Conservation (phyloP, 2,797 vertebrate genomes). For the Eulemur coronatus region DNA sequence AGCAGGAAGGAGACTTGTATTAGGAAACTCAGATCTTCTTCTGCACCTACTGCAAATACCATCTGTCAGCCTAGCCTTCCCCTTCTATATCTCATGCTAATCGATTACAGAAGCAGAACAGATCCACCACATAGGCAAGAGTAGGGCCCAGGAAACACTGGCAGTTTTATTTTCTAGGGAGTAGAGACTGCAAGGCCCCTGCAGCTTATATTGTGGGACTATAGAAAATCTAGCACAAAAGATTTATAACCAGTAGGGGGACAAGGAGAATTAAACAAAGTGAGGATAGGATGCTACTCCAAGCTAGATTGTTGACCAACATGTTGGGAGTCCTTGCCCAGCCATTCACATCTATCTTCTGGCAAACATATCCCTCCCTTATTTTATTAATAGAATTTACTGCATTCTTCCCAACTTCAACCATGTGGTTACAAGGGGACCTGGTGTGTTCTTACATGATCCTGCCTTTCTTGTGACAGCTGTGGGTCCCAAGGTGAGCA, state of each 20-base stretch:
- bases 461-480: background rate
- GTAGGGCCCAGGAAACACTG: background rate
- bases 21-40: background rate
- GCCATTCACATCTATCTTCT: background rate
- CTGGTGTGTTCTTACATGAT: background rate
- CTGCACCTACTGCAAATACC: background rate
- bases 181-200: background rate
- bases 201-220: background rate
- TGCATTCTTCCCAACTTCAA: background rate
- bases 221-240: background rate
- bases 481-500: background rate
- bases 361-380: background rate
- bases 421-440: background rate
- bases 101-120: slow-evolving; percentile 1
- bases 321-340: background rate
- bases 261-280: background rate
- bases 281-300: background rate
- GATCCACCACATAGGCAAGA: background rate
- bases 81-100: background rate
- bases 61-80: background rate
- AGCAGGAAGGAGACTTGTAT: background rate
- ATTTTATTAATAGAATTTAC: background rate
- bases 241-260: background rate
- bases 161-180: background rate
- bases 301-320: background rate